Percentiles rank a stretch among this genome's conserved stretches.
Evolutionary conservation across 2,888 invertebrate genomes (phyloP).

Genomic region (Hyalella azteca): DNA sequence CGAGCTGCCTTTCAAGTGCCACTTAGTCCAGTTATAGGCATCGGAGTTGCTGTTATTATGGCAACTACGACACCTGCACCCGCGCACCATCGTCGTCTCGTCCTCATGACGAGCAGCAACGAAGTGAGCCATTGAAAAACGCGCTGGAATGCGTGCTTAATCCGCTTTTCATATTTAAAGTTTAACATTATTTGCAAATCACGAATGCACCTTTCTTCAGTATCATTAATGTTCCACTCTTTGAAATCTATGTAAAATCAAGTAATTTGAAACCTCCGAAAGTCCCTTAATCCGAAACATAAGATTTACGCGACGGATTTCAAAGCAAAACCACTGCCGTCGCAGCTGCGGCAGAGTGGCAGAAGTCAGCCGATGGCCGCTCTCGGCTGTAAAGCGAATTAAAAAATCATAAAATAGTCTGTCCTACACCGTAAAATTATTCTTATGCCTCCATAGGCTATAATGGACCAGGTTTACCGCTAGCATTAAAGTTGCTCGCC

Average conservation of each 20-base stretch:
- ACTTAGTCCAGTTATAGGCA: constrained; percentile 13
- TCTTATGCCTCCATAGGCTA: constrained; percentile 26
- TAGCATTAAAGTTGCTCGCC: neutral
- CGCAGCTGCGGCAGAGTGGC: no score
- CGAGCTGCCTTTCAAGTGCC: constrained; percentile 1
- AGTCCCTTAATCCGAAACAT: no score
- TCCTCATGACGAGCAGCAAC: constrained; percentile 17
- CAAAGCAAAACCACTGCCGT: no score
- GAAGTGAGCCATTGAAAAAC: neutral
- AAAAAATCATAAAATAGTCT: constrained; percentile 36
- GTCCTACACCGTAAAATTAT: constrained; percentile 33
- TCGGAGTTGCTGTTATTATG: constrained; percentile 5
- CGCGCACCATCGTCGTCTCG: neutral
- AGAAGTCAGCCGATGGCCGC: neutral
- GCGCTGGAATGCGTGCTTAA: no score
- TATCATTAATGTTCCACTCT: no score
- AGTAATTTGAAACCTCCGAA: no score
- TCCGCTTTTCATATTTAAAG: no score
- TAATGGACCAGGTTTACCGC: constrained; percentile 17
- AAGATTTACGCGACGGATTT: no score
- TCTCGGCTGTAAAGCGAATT: constrained; percentile 27
- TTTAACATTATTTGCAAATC: no score
- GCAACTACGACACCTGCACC: constrained; percentile 5
- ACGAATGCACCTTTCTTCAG: no score
- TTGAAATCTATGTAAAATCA: no score